Evolutionary conservation across 2,888 invertebrate genomes (phyloP).

Genomic region (Aspidiotus rigidus): DNA sequence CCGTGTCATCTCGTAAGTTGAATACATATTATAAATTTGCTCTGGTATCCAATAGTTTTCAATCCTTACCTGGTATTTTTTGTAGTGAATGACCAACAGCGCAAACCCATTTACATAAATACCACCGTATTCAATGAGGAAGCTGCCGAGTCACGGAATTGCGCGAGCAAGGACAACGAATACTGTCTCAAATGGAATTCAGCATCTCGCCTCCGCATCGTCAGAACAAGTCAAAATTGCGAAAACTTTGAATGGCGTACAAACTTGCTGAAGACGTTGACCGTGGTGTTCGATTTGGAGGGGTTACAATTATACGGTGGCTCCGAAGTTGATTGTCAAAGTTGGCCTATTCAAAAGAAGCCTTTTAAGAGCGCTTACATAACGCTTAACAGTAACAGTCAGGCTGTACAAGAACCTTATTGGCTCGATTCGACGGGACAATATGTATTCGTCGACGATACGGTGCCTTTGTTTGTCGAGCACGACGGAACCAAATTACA

Average conservation of each 20-base stretch:
- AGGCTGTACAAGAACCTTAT: conserved; percentile 55
- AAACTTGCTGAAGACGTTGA: conserved; percentile 55
- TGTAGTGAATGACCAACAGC: too few species aligned
- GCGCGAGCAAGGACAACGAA: not conserved
- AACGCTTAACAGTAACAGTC: conserved; percentile 50
- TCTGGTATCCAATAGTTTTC: too few species aligned
- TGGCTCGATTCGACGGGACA: conserved; percentile 64
- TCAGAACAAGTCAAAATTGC: not conserved
- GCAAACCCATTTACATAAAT: too few species aligned
- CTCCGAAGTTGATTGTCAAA: conserved; percentile 52
- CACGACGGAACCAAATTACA: conserved; percentile 40
- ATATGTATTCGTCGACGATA: conserved; percentile 55
- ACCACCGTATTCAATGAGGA: too few species aligned
- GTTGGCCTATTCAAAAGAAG: conserved; percentile 56
- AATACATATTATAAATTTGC: too few species aligned
- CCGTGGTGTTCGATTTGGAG: conserved; percentile 49
- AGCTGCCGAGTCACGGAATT: too few species aligned
- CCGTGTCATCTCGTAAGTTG: too few species aligned
- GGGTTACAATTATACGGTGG: conserved; percentile 58
- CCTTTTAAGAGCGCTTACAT: conserved; percentile 50
- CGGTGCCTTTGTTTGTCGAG: conserved; percentile 57
- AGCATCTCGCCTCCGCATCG: conserved; percentile 1
- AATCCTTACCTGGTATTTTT: too few species aligned
- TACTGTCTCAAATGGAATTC: conserved; percentile 15
- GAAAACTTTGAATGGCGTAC: conserved; percentile 16